Percentiles rank a stretch among this genome's conserved stretches.
phyloP scores from a whole-genome alignment of 2,113 vertebrate species.

The Petroica traversi region DNA sequence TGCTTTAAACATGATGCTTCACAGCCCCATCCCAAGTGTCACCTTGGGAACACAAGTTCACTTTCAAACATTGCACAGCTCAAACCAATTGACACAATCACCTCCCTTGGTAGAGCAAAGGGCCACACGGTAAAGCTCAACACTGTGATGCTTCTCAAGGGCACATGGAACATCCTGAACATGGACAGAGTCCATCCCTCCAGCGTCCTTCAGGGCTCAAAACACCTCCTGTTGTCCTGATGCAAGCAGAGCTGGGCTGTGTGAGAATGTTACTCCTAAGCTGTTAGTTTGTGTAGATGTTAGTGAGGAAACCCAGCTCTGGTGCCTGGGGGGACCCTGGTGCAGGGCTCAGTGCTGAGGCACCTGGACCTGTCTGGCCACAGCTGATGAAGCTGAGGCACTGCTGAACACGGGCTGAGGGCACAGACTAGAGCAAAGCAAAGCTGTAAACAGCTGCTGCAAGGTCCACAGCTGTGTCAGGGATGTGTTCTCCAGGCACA shows the following conservation, averaged over 20 bases:
- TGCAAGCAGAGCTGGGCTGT: not conserved
- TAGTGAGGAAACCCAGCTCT: rapidly evolving
- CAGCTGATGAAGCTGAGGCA: not conserved
- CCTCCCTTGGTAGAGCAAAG: not conserved
- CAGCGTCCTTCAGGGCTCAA: not conserved
- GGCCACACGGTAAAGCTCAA: not conserved
- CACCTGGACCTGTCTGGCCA: not conserved
- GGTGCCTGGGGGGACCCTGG: rapidly evolving
- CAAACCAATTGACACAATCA: not conserved
- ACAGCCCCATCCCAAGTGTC: conserved; percentile 49
- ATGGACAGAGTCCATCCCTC: not conserved
- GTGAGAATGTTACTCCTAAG: not conserved
- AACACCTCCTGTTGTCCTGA: not conserved
- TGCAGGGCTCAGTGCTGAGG: rapidly evolving
- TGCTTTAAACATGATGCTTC: conserved; percentile 30
- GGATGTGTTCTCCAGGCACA: not conserved
- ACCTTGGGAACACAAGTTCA: not conserved
- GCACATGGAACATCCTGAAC: not conserved
- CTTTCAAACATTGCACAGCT: conserved; percentile 54
- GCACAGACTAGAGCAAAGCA: not conserved
- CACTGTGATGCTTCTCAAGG: not conserved
- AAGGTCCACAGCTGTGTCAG: not conserved
- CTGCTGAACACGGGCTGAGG: rapidly evolving
- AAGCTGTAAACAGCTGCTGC: not conserved
- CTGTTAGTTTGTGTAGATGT: not conserved